Base-by-base conservation (phyloP, 2,113 vertebrate species). In the Columba janthina region DNA sequence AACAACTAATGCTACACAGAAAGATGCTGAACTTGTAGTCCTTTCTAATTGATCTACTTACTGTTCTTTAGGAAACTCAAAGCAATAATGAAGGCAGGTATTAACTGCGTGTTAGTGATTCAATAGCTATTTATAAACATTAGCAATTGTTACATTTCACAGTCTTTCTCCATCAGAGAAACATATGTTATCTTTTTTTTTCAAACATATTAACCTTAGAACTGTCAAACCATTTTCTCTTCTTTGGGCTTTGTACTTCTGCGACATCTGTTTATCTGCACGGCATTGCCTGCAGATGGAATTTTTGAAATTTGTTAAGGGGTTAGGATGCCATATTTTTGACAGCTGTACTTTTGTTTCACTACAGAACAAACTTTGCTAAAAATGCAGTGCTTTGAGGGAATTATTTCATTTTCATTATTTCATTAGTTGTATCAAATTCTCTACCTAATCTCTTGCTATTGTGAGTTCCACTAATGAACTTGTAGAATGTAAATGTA, bases 21-120 rank as follows among this genome's bases (percentile, higher is more conserved):
- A 99, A 99, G 98, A 99, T 99, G 99, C 99, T 99, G 99, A 99
- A 99, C 98, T 98, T 98, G 98, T 99, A 99, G 97, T 98, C 98
- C 98, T 98, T 97, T 95, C 98, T 99, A 99, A 99, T 99, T 99
- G 99, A 99, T 99, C 98, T 98, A 98, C 98, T 99, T 98, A 98
- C 98, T 98, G 98, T 98, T 98, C 98, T 98, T 97, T 97, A 98
- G 98, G 98, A 98, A 98, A 98, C 98, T 98, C 93, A 93, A 94
- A 95, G 69, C 53, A 91, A 75, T 93, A 98, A 98, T 96, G 98
- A 98, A 98, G 98, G 98, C 98, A 98, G 98, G 98, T 99, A 98
- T 99, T 99, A 98, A 99, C 98, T 98, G 97, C 96, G 91, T 98
- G 97, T 98, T 98, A 98, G 98, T 94, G 96, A 98, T 98, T 99